These are phyloP conservation scores for Chamaetylas fuelleborni DNA, from an alignment of 2,113 vertebrate species.

Conservation along the genomic window DNA sequence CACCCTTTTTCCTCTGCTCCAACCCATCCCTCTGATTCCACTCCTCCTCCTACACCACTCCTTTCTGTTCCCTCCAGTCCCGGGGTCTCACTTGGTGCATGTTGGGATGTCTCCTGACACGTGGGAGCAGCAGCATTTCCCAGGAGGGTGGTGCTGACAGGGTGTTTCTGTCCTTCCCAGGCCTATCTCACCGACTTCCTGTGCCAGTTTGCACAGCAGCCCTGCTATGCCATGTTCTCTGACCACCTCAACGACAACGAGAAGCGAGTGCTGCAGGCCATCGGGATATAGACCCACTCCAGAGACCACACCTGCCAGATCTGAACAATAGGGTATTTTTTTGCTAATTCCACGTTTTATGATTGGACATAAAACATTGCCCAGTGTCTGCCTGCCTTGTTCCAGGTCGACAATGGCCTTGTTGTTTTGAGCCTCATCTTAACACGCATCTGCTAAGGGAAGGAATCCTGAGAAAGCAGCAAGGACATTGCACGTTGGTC, in stretches of 20 bases:
- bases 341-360: conserved; percentile 58
- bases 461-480: conserved; percentile 17
- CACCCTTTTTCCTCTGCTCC: not conserved
- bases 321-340: not conserved
- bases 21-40: not conserved
- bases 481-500: conserved; percentile 45
- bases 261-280: conserved; percentile 89
- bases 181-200: conserved; percentile 97
- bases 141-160: not conserved
- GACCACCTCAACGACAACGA: conserved; percentile 92
- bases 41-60: not conserved
- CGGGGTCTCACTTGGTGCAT: not conserved
- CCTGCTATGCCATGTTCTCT: conserved; percentile 95
- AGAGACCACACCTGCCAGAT: not conserved
- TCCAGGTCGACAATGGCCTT: not conserved
- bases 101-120: not conserved
- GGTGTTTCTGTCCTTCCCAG: conserved; percentile 66
- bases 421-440: conserved; percentile 33
- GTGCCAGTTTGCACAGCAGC: conserved; percentile 96
- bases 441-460: conserved; percentile 13
- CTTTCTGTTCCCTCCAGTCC: not conserved
- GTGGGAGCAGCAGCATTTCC: not conserved
- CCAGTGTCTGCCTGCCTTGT: conserved; percentile 41
- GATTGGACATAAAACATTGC: conserved; percentile 51
- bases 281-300: conserved; percentile 80